Conservation (phyloP, 37 sponge, comb jelly and placozoan genomes). For the Agelas oroides region DNA sequence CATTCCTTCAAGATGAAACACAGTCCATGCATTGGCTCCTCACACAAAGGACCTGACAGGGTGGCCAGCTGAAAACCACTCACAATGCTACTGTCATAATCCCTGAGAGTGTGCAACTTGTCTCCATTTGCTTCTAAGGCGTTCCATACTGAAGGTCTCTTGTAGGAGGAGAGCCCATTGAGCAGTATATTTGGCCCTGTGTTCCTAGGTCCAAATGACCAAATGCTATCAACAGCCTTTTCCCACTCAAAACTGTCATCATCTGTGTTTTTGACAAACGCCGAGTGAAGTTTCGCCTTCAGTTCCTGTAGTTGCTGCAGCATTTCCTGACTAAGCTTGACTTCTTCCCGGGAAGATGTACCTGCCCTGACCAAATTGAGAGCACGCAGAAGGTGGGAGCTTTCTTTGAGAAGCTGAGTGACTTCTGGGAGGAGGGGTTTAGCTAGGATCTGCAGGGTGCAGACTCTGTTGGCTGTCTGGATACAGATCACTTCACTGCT, state of each 20-base stretch:
- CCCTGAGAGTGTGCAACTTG: conserved; percentile 29
- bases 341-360: neutral
- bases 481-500: conserved; percentile 8
- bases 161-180: conserved; percentile 63
- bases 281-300: conserved; percentile 25
- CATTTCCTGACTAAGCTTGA: conserved; percentile 36
- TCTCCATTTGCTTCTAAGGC: neutral
- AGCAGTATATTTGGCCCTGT: conserved; percentile 93
- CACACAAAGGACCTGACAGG: conserved; percentile 96
- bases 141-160: conserved; percentile 75
- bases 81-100: conserved; percentile 84
- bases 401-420: conserved; percentile 44
- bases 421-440: conserved; percentile 71
- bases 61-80: conserved; percentile 95
- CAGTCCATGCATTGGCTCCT: conserved; percentile 95
- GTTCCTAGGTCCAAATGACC: conserved; percentile 87
- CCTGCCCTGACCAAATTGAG: conserved; percentile 25
- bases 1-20: conserved; percentile 80
- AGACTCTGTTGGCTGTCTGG: conserved; percentile 67
- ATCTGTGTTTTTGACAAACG: conserved; percentile 4
- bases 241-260: conserved; percentile 45
- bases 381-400: conserved; percentile 52
- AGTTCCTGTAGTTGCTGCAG: conserved; percentile 48
- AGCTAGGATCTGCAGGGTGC: conserved; percentile 60
- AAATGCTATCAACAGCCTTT: conserved; percentile 77